Conservation (phyloP, 2,113 vertebrate genomes). For the Syngnathus typhle region DNA sequence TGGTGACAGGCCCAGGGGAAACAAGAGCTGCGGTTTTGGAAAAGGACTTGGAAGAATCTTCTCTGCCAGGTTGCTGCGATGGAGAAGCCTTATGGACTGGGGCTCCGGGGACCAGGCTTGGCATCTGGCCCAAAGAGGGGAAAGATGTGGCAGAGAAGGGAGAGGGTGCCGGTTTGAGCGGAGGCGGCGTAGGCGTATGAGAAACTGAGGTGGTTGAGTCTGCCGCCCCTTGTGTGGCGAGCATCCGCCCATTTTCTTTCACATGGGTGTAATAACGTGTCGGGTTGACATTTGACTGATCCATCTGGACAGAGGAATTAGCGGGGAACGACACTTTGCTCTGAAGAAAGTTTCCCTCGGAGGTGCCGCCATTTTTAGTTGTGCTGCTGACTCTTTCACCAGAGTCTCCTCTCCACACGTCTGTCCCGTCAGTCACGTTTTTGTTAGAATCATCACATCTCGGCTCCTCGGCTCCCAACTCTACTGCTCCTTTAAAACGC, state of each 20-base stretch:
- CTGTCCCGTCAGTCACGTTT: slow-evolving; percentile 72
- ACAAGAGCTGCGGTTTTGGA: slow-evolving; percentile 74
- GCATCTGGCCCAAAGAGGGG: slow-evolving; percentile 79
- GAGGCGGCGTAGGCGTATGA: slow-evolving; percentile 73
- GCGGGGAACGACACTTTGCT: slow-evolving; percentile 46
- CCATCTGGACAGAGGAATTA: slow-evolving; percentile 74
- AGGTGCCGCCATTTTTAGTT: slow-evolving; percentile 61
- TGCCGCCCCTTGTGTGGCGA: slow-evolving; percentile 78
- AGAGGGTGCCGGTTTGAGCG: slow-evolving; percentile 74
- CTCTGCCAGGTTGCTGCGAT: slow-evolving; percentile 76
- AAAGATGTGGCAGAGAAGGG: slow-evolving; percentile 77
- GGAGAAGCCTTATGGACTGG: slow-evolving; percentile 68
- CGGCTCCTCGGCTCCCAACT: slow-evolving; percentile 70
- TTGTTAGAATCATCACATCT: slow-evolving; percentile 76
- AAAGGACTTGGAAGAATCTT: slow-evolving; percentile 67
- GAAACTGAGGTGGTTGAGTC: slow-evolving; percentile 57
- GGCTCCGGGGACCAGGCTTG: slow-evolving; percentile 71
- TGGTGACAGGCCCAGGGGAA: slow-evolving; percentile 77
- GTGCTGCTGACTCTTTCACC: slow-evolving; percentile 60
- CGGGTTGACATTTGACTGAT: slow-evolving; percentile 78
- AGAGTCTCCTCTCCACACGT: slow-evolving; percentile 75
- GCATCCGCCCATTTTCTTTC: slow-evolving; percentile 90
- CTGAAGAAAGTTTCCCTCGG: slow-evolving; percentile 46
- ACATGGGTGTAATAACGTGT: slow-evolving; percentile 73
- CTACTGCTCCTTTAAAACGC: slow-evolving; percentile 80